Evolutionary conservation across 2,888 invertebrate species (phyloP).

Genomic region (Phortica okadai): DNA sequence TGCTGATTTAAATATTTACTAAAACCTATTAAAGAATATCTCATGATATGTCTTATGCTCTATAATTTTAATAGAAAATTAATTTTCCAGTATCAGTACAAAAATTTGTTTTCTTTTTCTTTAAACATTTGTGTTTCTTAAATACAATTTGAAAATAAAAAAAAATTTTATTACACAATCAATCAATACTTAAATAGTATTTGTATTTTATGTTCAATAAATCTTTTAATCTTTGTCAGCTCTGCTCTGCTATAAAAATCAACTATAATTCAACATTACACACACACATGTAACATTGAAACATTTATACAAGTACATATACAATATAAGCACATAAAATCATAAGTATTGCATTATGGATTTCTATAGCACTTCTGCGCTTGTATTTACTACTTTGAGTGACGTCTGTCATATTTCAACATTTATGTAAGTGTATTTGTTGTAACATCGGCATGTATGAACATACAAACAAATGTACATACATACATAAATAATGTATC

Average conservation of each 20-base stretch:
- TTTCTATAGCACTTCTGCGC: not conserved
- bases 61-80: too few species aligned
- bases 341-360: constrained; percentile 16
- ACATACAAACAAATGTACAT: not conserved
- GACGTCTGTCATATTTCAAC: constrained; percentile 19
- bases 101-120: too few species aligned
- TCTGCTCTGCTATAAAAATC: not conserved
- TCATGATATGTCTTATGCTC: too few species aligned
- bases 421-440: not conserved
- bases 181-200: not conserved
- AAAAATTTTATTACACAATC: not conserved
- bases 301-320: not conserved
- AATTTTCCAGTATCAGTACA: too few species aligned
- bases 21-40: too few species aligned
- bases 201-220: not conserved
- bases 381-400: not conserved
- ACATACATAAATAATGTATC: not conserved
- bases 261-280: not conserved
- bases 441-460: not conserved
- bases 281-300: not conserved
- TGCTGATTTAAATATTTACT: too few species aligned
- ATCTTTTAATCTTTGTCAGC: not conserved
- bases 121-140: too few species aligned
- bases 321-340: constrained; percentile 17
- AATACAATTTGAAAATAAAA: not conserved